phyloP scores from a whole-genome alignment of 2,888 invertebrate species.

The Cinara cedri region DNA sequence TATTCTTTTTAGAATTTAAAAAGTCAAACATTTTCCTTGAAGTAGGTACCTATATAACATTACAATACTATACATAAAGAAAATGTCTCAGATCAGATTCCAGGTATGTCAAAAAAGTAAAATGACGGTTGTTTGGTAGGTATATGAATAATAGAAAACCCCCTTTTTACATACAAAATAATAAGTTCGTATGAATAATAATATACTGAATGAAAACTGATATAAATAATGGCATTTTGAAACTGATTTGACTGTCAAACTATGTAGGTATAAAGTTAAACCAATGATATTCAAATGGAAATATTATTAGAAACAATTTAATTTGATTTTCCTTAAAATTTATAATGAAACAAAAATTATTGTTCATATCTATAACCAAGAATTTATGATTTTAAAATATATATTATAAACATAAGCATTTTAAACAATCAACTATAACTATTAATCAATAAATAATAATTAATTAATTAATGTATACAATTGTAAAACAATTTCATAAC shows the following conservation, averaged over 20 bases:
- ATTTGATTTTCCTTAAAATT: slow-evolving; percentile 13
- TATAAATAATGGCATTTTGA: not conserved
- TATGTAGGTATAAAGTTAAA: slow-evolving; percentile 4
- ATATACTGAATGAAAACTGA: slow-evolving; percentile 30
- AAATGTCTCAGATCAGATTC: slow-evolving; percentile 34
- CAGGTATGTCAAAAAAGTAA: slow-evolving; percentile 29
- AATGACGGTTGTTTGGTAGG: slow-evolving; percentile 38
- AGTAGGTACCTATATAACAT: not conserved
- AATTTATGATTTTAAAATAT: too few relatives aligned
- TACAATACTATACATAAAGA: slow-evolving; percentile 29
- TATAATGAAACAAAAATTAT: too few relatives aligned
- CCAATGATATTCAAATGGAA: slow-evolving; percentile 12
- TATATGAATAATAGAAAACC: not conserved
- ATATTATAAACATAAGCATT: too few relatives aligned
- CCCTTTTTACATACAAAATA: slow-evolving; percentile 35
- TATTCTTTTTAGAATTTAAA: not conserved
- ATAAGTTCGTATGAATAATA: slow-evolving; percentile 21
- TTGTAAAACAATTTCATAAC: too few relatives aligned
- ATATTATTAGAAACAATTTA: not conserved
- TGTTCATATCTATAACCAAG: too few relatives aligned
- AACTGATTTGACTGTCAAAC: slow-evolving; percentile 28
- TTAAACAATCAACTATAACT: too few relatives aligned
- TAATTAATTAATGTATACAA: too few relatives aligned
- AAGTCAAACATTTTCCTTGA: slow-evolving; percentile 26
- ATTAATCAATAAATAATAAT: too few relatives aligned